These are phyloP conservation scores for Aleiodes alternator DNA, from an alignment of 2,888 invertebrate species.

Conservation along the genomic window DNA sequence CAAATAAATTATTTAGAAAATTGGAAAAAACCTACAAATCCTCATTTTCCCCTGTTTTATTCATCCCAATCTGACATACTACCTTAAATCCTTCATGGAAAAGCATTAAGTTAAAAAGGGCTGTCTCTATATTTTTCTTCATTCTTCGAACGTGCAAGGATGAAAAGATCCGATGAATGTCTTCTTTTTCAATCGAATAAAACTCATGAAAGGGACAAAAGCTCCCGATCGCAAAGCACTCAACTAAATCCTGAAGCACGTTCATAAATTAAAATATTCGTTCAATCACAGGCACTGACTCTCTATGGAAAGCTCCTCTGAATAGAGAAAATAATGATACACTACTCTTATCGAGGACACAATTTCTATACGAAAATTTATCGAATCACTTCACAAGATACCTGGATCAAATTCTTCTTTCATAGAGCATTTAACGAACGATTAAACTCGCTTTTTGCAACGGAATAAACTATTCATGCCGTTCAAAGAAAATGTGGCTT, in stretches of 20 bases:
- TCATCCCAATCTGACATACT: too few species aligned
- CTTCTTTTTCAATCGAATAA: too few species aligned
- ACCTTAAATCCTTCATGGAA: too few species aligned
- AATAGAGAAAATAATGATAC: background rate
- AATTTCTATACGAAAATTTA: conserved; percentile 14
- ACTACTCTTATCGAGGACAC: background rate
- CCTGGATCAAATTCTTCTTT: background rate
- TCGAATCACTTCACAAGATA: background rate
- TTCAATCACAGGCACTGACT: background rate
- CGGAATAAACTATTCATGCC: background rate
- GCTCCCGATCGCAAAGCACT: background rate
- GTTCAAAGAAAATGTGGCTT: background rate
- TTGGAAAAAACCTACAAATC: too few species aligned
- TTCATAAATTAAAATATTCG: background rate
- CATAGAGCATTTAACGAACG: conserved; percentile 4
- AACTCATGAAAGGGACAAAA: too few species aligned
- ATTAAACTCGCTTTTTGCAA: background rate
- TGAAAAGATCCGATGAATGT: too few species aligned
- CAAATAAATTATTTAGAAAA: too few species aligned
- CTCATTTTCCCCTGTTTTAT: too few species aligned
- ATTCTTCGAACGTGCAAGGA: too few species aligned
- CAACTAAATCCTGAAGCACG: conserved; percentile 1
- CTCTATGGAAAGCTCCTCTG: background rate
- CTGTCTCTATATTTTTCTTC: too few species aligned
- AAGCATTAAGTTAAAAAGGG: too few species aligned